These are phyloP conservation scores for Clamator glandarius DNA, from an alignment of 2,797 vertebrate genomes.

Conservation along the genomic window DNA sequence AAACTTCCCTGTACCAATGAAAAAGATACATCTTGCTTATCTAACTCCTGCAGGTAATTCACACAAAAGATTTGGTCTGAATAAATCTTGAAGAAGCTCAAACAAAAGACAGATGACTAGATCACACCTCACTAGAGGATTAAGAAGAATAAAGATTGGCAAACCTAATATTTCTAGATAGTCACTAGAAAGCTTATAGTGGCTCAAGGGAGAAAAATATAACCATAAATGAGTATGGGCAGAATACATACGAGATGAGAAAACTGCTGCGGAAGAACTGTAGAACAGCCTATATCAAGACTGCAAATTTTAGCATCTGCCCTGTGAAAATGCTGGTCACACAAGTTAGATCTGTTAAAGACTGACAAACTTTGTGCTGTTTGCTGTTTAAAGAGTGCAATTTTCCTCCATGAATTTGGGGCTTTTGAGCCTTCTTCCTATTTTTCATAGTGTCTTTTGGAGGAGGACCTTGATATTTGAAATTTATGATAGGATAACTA, in stretches of 20 bases:
- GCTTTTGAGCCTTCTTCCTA: background rate
- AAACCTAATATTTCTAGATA: conserved; percentile 30
- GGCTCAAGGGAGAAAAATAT: background rate
- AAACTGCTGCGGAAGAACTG: background rate
- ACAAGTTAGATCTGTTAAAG: background rate
- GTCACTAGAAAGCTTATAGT: conserved; percentile 10
- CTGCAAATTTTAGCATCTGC: conserved; percentile 1
- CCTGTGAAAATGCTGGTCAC: background rate
- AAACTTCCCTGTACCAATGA: background rate
- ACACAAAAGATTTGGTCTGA: conserved; percentile 4
- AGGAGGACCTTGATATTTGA: background rate
- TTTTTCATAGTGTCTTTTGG: background rate
- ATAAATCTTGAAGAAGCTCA: conserved; percentile 34
- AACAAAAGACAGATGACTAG: conserved; percentile 33
- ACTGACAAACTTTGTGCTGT: background rate
- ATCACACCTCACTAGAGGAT: background rate
- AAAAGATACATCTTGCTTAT: conserved; percentile 31
- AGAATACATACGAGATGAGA: conserved; percentile 16
- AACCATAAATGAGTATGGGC: background rate
- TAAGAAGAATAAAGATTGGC: conserved; percentile 36
- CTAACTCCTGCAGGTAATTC: conserved; percentile 27
- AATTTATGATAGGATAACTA: background rate
- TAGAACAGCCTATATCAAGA: background rate
- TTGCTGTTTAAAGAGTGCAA: background rate
- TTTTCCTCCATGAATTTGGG: background rate